Conservation (phyloP, 2,888 invertebrate species). For the Hydriomena furcata region DNA sequence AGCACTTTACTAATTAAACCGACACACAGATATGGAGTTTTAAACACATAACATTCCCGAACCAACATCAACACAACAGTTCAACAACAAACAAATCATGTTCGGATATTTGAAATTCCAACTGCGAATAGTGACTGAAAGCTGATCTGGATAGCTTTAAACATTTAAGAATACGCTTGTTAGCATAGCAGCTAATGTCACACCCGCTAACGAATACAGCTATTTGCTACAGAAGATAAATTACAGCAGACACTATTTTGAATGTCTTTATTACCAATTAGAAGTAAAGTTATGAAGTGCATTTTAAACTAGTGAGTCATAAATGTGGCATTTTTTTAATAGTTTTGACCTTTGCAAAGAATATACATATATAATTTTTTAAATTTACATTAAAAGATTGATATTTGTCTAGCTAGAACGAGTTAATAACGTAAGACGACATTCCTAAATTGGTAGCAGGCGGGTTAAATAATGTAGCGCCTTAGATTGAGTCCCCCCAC, state of each 20-base stretch:
- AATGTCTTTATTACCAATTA: conserved; percentile 6
- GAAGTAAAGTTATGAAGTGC: background rate
- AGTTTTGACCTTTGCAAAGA: conserved; percentile 30
- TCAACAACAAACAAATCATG: conserved; percentile 5
- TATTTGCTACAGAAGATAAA: background rate
- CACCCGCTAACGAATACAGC: background rate
- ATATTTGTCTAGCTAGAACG: conserved; percentile 25
- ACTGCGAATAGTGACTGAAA: background rate
- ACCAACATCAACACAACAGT: background rate
- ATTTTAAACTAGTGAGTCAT: conserved; percentile 18
- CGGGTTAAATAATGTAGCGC: conserved; percentile 41
- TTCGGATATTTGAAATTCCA: conserved; percentile 5
- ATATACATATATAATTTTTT: conserved; percentile 14
- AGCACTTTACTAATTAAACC: conserved; percentile 71
- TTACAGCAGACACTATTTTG: background rate
- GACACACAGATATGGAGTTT: conserved; percentile 38
- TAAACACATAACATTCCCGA: conserved; percentile 24
- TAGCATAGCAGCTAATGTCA: no score
- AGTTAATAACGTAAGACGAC: conserved; percentile 40
- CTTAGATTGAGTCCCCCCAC: conserved; percentile 52
- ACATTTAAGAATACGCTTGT: no score
- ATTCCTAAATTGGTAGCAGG: conserved; percentile 53
- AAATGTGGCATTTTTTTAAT: conserved; percentile 12
- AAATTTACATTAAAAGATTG: conserved; percentile 31
- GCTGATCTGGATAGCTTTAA: no score